A percentile compares a stretch with the other conserved stretches of the same genome.
Conservation (phyloP, 2,797 vertebrate species). For the Acanthurus tractus region DNA sequence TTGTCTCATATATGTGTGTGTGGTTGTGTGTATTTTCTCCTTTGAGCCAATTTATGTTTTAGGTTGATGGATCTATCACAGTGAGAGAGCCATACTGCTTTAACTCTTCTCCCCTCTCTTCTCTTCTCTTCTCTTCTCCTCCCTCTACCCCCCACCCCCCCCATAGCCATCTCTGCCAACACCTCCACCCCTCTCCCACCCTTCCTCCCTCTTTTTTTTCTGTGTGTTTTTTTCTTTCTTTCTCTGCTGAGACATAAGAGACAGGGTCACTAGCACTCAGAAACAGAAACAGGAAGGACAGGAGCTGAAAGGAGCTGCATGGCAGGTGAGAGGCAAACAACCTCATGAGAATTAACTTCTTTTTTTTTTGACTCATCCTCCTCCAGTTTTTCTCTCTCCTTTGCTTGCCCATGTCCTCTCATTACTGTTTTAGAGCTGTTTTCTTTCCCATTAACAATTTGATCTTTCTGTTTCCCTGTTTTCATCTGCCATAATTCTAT, state of each 20-base stretch:
- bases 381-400: slow-evolving; percentile 3
- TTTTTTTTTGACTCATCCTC: slow-evolving; percentile 36
- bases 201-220: slow-evolving; percentile 33
- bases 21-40: slow-evolving; percentile 10
- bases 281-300: slow-evolving; percentile 59
- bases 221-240: slow-evolving; percentile 40
- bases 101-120: slow-evolving; percentile 20
- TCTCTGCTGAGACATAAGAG: slow-evolving; percentile 48
- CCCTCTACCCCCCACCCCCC: slow-evolving; percentile 28
- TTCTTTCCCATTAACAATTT: slow-evolving; percentile 10
- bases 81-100: slow-evolving; percentile 53
- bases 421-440: neutral
- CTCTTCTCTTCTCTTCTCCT: slow-evolving; percentile 23
- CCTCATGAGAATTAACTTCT: slow-evolving; percentile 22
- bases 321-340: slow-evolving; percentile 72
- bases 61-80: slow-evolving; percentile 80
- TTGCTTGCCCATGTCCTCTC: neutral
- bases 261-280: slow-evolving; percentile 62
- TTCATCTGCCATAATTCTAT: slow-evolving; percentile 19
- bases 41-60: slow-evolving; percentile 42
- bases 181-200: slow-evolving; percentile 51
- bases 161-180: slow-evolving; percentile 53
- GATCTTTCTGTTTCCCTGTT: slow-evolving; percentile 2
- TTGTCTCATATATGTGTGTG: neutral
- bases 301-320: slow-evolving; percentile 67